Conservation (phyloP, 2,888 invertebrate species). For the Xestia rhomboidea region DNA sequence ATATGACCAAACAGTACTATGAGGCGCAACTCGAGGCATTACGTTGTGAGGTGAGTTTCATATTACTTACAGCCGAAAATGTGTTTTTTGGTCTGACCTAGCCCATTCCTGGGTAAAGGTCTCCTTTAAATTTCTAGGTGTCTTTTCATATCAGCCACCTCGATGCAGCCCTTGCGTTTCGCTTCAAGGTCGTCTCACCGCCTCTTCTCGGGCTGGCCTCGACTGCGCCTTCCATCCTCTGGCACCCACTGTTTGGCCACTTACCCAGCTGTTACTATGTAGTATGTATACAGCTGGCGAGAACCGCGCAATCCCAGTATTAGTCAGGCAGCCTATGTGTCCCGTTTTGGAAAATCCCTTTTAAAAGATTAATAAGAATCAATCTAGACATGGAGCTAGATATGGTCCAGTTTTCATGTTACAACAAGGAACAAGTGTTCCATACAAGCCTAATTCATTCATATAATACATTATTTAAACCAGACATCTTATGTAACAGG, state of each 20-base stretch:
- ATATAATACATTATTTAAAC: neutral
- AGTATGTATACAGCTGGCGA: neutral
- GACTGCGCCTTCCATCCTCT: neutral
- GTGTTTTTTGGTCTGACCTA: too few relatives aligned
- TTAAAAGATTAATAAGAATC: too few relatives aligned
- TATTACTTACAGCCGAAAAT: neutral
- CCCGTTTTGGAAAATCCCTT: neutral
- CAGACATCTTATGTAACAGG: neutral
- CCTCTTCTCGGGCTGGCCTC: neutral
- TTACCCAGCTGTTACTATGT: neutral
- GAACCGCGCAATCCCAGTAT: neutral
- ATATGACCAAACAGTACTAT: conserved; percentile 80
- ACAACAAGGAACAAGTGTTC: neutral
- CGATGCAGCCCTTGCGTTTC: neutral
- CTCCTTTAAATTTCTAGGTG: neutral
- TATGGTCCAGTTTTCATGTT: too few relatives aligned
- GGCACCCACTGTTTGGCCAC: neutral
- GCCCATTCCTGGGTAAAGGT: neutral
- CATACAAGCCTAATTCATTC: neutral
- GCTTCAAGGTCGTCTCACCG: neutral
- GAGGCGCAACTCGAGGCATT: conserved; percentile 74
- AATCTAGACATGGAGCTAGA: too few relatives aligned
- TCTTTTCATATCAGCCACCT: neutral
- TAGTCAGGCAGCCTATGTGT: neutral
- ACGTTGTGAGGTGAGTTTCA: conserved; percentile 71